phyloP scores from a whole-genome alignment of 2,888 invertebrate genomes.

The Scaptomyza reducta region DNA sequence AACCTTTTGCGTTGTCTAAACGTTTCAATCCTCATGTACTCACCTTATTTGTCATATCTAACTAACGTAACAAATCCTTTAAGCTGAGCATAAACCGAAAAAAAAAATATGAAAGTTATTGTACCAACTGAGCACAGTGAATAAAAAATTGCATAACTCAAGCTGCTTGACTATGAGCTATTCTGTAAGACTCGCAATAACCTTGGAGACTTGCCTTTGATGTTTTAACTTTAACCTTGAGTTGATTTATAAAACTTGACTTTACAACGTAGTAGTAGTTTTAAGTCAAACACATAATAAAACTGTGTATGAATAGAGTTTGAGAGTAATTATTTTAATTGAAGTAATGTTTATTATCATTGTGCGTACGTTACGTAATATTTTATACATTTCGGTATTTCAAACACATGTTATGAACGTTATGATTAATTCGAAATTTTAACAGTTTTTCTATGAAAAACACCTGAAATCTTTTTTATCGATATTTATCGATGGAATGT shows the following conservation, averaged over 20 bases:
- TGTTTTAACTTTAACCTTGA: too few species aligned
- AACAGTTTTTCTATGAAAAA: too few species aligned
- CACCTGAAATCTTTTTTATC: too few species aligned
- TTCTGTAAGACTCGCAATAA: background rate
- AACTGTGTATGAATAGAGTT: background rate
- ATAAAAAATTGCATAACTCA: background rate
- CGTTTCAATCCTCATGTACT: slow-evolving; percentile 18
- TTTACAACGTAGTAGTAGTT: background rate
- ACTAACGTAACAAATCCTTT: slow-evolving; percentile 29
- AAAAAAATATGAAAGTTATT: slow-evolving; percentile 11
- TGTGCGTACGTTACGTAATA: too few species aligned
- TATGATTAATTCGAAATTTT: too few species aligned
- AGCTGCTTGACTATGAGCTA: background rate
- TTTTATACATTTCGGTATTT: too few species aligned
- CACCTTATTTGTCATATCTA: slow-evolving; percentile 24
- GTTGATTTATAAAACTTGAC: too few species aligned
- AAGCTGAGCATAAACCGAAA: slow-evolving; percentile 15
- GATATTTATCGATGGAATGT: too few species aligned
- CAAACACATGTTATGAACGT: too few species aligned
- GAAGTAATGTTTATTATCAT: too few species aligned
- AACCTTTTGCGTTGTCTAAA: slow-evolving; percentile 7
- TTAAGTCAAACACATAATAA: background rate
- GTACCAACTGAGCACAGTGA: slow-evolving; percentile 6
- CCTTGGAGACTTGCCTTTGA: background rate
- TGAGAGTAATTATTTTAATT: background rate